Conservation (phyloP, 2,888 invertebrate species). For the Leucophenga montana region DNA sequence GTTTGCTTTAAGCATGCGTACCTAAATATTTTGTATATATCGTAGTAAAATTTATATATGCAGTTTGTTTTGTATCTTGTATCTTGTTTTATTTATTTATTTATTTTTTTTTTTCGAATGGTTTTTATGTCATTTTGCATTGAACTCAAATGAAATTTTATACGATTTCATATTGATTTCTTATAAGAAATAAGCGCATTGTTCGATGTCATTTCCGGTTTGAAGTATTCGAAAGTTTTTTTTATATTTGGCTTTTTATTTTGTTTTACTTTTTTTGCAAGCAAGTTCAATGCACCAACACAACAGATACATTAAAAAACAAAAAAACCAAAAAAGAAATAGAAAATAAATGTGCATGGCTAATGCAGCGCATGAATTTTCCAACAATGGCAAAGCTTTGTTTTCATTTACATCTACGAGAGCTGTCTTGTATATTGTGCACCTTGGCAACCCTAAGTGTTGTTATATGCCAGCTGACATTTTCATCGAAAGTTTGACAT, state of each 20-base stretch:
- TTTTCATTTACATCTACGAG: neutral
- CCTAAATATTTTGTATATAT: too few species aligned
- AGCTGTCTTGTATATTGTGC: too few species aligned
- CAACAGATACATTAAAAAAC: neutral
- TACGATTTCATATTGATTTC: neutral
- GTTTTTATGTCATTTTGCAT: slow-evolving; percentile 7
- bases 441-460: too few species aligned
- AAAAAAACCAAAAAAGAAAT: neutral
- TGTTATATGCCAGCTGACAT: too few species aligned
- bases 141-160: slow-evolving; percentile 1
- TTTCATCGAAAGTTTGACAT: too few species aligned
- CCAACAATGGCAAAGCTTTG: slow-evolving; percentile 3
- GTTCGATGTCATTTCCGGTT: neutral
- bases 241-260: slow-evolving; percentile 7
- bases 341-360: too few species aligned
- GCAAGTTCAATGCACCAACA: slow-evolving; percentile 24
- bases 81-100: too few species aligned
- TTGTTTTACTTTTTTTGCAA: neutral
- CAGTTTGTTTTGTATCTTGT: neutral
- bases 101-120: slow-evolving; percentile 3
- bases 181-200: neutral
- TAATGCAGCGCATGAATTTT: neutral
- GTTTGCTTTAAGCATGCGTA: neutral
- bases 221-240: neutral
- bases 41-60: too few species aligned